These are phyloP conservation scores for Gymnobelideus leadbeateri DNA, from an alignment of 2,113 vertebrate species.

Conservation along the genomic window DNA sequence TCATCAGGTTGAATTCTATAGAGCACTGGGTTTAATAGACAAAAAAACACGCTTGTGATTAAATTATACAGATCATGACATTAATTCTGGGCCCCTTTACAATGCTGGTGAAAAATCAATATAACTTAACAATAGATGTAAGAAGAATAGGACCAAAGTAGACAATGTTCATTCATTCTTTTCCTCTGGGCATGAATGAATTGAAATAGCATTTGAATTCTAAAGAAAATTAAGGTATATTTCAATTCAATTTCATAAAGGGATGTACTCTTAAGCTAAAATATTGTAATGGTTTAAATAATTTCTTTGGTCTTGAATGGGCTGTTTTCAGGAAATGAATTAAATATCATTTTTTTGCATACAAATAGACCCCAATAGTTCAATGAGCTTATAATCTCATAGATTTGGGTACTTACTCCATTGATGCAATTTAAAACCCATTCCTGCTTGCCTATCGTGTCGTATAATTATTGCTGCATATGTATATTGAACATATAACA, in stretches of 20 bases:
- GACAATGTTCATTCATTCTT: background rate
- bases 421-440: background rate
- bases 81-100: background rate
- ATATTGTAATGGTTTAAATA: background rate
- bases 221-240: background rate
- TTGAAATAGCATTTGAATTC: background rate
- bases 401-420: background rate
- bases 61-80: background rate
- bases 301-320: background rate
- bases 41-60: background rate
- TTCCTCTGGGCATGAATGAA: background rate
- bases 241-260: background rate
- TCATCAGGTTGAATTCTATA: background rate
- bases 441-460: background rate
- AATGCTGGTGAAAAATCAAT: background rate
- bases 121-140: background rate
- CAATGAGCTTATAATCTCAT: background rate
- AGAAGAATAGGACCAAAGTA: background rate
- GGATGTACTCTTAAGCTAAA: background rate
- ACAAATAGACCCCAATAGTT: background rate
- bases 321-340: background rate
- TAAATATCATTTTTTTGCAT: background rate
- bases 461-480: background rate
- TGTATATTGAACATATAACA: background rate
- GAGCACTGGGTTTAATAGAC: background rate